Evolutionary conservation across 2,113 vertebrate genomes (phyloP), one percentile per base, ranked within the genome.

Genomic region (Lepidothrix coronata): DNA sequence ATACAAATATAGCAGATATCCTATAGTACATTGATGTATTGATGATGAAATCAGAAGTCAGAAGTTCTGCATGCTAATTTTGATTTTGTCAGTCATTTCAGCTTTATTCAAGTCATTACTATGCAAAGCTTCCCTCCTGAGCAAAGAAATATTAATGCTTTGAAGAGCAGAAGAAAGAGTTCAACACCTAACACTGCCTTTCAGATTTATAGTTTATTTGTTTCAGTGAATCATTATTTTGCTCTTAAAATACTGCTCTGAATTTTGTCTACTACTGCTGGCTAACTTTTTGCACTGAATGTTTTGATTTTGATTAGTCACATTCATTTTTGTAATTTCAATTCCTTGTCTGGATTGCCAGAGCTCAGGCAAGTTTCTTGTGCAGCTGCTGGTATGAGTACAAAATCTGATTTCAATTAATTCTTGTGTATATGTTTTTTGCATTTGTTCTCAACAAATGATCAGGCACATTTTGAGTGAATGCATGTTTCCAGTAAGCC

Each of bases 241-340:
- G 15, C 23, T 88, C 28, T 85, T 73, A 85, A 74, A 76, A 66
- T 0, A 1, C 70, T 80, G n/a, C 46, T 59, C 31, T 62, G 41
- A 83, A 58, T 83, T 92, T 76, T 0, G 2, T 49, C 88, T 88
- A 31, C n/a, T 85, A 44, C 23, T 58, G 5, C 43, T 92, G 75
- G 41, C 63, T 75, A 67, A 68, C 39, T 59, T 80, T 85, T 54
- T 86, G 66, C 25, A 62, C 55, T 41, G 48, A 57, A 33, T 89
- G 25, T 88, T 88, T 94, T 79, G 46, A 54, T 93, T 93, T 88
- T 86, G 46, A 77, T 83, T 78, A 84, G 35, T 81, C 70, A 72
- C 61, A 81, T 57, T 93, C 28, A 75, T 91, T 78, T 86, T n/a
- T 63, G 57, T 81, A 67, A 87, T 95, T 91, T 92, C 76, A 68